Evolutionary conservation across 2,888 invertebrate genomes (phyloP).

Genomic region (Apamea epomidion): DNA sequence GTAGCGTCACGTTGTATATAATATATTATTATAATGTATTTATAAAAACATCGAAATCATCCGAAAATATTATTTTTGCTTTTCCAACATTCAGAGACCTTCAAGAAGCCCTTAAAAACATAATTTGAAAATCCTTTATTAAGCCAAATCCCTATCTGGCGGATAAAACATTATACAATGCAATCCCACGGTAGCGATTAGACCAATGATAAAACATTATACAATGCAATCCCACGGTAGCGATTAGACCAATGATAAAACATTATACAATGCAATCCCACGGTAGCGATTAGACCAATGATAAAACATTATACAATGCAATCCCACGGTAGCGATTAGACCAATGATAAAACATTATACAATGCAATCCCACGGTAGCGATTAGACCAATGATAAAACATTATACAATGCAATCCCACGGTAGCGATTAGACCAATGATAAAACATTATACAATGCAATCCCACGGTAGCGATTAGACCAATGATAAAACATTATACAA

Average conservation of each 20-base stretch:
- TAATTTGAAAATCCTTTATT: too few relatives aligned
- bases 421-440: slow-evolving; percentile 76
- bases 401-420: slow-evolving; percentile 69
- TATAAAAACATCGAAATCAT: too few relatives aligned
- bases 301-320: slow-evolving; percentile 59
- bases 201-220: slow-evolving; percentile 63
- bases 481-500: slow-evolving; percentile 45
- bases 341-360: slow-evolving; percentile 56
- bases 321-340: slow-evolving; percentile 77
- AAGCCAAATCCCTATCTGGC: not conserved
- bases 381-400: slow-evolving; percentile 73
- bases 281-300: slow-evolving; percentile 76
- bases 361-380: slow-evolving; percentile 72
- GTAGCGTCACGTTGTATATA: not conserved
- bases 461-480: slow-evolving; percentile 77
- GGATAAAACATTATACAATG: slow-evolving; percentile 51
- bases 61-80: too few relatives aligned
- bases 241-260: slow-evolving; percentile 74
- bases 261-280: slow-evolving; percentile 68
- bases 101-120: too few relatives aligned
- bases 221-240: slow-evolving; percentile 70
- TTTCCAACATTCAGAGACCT: too few relatives aligned
- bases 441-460: slow-evolving; percentile 64
- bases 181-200: slow-evolving; percentile 77
- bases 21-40: too few relatives aligned